Base-by-base conservation (phyloP, 2,113 vertebrate genomes). In the Salvator merianae region DNA sequence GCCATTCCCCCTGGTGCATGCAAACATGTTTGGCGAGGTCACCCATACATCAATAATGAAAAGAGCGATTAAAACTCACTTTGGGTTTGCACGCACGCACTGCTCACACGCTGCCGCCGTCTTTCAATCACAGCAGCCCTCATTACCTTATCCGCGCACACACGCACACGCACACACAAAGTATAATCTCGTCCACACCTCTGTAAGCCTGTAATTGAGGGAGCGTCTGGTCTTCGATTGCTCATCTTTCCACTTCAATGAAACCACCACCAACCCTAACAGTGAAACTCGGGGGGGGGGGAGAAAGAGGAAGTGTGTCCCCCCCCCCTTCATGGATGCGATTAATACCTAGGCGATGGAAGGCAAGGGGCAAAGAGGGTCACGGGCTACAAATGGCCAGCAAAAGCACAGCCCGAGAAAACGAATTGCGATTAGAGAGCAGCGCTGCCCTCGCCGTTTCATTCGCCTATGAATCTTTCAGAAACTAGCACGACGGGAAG, bases 141-240 rank as follows among this genome's bases (percentile, higher is more conserved):
- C 75, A 53, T 8, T 9, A 20, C 43, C 63, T 72, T 36, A 59
- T 13, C 18, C 18, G 20, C 55, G 20, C 55, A 20, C 18, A 20
- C 55, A 59, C 55, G 34, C 47, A n/a, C 71, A 66, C 68, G 81
- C 77, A 81, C 53, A 84, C 69, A 81, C 40, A 87, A 22, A n/a
- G 90, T 88, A 83, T 88, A 88, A 74, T 30, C 74, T 9, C 74
- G 38, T 16, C 74, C 80, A 47, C 85, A 63, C 66, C 72, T 71
- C 68, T 62, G 16, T 2, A 24, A 47, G 55, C 68, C 53, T 47
- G 73, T 26, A 53, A 66, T 70, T 24, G 85, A 69, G 72, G 72
- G 72, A 55, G 69, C 62, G 66, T 4, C 65, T 26, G 24, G 30
- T 36, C 73, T n/a, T 28, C 4, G 55, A 36, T 26, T 43, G 24